Base-by-base conservation (phyloP, 2,888 invertebrate species). In the Hydrotaea cyrtoneurina region DNA sequence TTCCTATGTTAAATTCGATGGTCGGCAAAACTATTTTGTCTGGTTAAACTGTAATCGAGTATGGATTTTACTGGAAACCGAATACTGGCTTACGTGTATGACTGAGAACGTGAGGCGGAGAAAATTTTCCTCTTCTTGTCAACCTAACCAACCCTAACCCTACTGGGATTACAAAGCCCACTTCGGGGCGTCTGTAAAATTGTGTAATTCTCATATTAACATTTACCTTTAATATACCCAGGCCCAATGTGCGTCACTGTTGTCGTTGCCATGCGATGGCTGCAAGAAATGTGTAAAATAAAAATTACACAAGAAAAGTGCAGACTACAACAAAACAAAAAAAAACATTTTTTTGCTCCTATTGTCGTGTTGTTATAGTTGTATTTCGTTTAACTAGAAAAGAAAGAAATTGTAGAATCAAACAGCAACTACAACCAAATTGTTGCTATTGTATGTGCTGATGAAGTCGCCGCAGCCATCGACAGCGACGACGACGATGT, bases 391-490 rank as follows among this genome's bases (percentile, higher is more conserved):
- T 81, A 39, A 78, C 66, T 75, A 80, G 78, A 80, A 78, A 78
- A 81, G 72, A 84, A 84, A 84, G 72, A 84, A 84, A 84, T 76
- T 78, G 43, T 78, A 78, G 77, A 80, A 80, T 74, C 69, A 57
- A 66, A 46, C 39, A 79, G 55, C 72, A 71, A 43, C 64, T 79
- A 79, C n/a, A 78, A 21, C 64, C 21, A 31, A 69, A 23, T 69
- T 69, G 69, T 69, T 74, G 43, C 17, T 10, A n/a, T 23, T 59
- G 23, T 7, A n/a, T 19, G 53, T 64, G 3, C 19, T n/a, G 13
- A 15, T 66, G n/a, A 31, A 26, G 62, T 64, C 19, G 23, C 2
- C 39, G 31, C 3, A 19, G 39, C 46, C 36, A 36, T 57, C 59
- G 31, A 43, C 55, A 21, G 46, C 66, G 39, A 73, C 59, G 31